Evolutionary conservation across 92 coral and sea anemone species (phyloP).

Genomic region (Virgularia gustaviana): DNA sequence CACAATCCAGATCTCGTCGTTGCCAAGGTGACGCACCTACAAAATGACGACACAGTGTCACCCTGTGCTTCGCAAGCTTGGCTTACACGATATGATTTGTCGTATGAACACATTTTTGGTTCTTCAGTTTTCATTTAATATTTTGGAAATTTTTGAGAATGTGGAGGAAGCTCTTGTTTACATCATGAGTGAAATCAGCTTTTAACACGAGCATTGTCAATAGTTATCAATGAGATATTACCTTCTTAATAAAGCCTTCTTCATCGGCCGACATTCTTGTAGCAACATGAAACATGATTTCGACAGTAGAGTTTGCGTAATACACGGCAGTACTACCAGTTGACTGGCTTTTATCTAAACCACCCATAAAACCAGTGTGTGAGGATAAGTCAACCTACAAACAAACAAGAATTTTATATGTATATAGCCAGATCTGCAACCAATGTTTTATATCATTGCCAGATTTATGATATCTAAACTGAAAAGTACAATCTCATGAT

Average conservation of each 20-base stretch:
- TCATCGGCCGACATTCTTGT: slow-evolving; percentile 90
- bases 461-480: too few relatives aligned
- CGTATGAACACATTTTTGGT: too few relatives aligned
- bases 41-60: neutral
- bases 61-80: too few relatives aligned
- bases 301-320: slow-evolving; percentile 80
- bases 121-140: too few relatives aligned
- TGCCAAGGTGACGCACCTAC: slow-evolving; percentile 96
- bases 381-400: slow-evolving; percentile 88
- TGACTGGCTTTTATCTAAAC: slow-evolving; percentile 85
- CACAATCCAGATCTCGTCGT: slow-evolving; percentile 93
- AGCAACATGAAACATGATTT: slow-evolving; percentile 90
- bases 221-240: too few relatives aligned
- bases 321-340: slow-evolving; percentile 96
- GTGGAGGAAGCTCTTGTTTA: too few relatives aligned
- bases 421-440: neutral
- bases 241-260: slow-evolving; percentile 87
- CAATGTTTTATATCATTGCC: too few relatives aligned
- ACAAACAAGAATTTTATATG: neutral
- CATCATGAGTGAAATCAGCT: too few relatives aligned
- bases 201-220: too few relatives aligned
- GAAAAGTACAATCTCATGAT: too few relatives aligned
- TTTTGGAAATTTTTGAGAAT: too few relatives aligned
- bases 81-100: too few relatives aligned
- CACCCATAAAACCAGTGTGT: slow-evolving; percentile 96